phyloP scores from a whole-genome alignment of 2,797 vertebrate genomes.

The Pangasius sanitwongsei region DNA sequence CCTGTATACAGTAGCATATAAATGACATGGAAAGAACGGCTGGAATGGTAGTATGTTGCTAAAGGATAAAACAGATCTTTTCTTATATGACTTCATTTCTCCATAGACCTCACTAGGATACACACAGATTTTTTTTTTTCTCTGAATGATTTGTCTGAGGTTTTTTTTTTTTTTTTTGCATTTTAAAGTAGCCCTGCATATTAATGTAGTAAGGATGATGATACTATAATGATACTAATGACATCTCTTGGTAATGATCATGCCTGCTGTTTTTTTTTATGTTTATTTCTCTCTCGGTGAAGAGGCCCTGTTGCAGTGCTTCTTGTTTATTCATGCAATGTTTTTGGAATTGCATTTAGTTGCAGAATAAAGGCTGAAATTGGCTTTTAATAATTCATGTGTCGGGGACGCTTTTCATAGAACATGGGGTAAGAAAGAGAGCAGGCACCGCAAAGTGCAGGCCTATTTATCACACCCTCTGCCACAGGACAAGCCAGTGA shows the following conservation, averaged over 20 bases:
- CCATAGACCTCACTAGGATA: neutral
- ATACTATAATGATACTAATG: neutral
- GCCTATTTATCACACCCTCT: conserved; percentile 53
- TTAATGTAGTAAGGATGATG: neutral
- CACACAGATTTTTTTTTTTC: no score
- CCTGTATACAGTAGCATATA: neutral
- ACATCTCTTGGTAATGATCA: neutral
- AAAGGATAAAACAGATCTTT: neutral
- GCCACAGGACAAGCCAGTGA: conserved; percentile 41
- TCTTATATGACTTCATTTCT: neutral
- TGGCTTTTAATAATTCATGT: conserved; percentile 58
- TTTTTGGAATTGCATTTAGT: conserved; percentile 40
- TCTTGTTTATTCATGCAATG: conserved; percentile 33
- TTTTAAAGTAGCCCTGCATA: neutral
- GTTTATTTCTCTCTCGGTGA: conserved; percentile 12
- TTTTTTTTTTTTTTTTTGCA: neutral
- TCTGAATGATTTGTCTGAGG: neutral
- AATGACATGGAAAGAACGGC: no score
- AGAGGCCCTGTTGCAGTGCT: conserved; percentile 6
- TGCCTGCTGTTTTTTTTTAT: neutral
- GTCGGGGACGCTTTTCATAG: conserved; percentile 15
- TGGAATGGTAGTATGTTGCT: neutral
- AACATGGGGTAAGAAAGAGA: conserved; percentile 15
- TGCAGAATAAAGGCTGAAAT: conserved; percentile 27
- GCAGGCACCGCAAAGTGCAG: conserved; percentile 42